These are phyloP conservation scores for Agraylea sexmaculata DNA, from an alignment of 1,140 invertebrate genomes.

Conservation along the genomic window DNA sequence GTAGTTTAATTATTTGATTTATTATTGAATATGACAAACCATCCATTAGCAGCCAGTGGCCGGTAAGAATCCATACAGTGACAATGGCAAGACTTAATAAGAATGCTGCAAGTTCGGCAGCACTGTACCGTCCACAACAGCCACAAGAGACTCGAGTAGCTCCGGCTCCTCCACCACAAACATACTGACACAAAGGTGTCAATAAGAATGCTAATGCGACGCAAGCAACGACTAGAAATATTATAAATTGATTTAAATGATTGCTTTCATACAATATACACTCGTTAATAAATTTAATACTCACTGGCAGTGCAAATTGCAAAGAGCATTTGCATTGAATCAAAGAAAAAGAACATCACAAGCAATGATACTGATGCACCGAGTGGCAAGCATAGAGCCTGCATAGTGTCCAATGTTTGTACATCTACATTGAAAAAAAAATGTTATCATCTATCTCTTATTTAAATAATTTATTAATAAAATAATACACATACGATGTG, in stretches of 20 bases:
- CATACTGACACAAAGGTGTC: conserved; percentile 94
- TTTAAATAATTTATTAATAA: conserved; percentile 2
- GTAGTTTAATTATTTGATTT: background rate
- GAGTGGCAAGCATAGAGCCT: conserved; percentile 90
- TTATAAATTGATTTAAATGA: background rate
- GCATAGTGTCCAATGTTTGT: conserved; percentile 91
- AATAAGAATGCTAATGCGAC: conserved; percentile 91
- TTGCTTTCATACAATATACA: background rate
- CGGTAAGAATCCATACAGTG: conserved; percentile 92
- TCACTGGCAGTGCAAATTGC: conserved; percentile 95
- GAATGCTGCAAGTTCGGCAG: conserved; percentile 88
- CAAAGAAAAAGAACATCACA: conserved; percentile 98
- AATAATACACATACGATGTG: too few relatives aligned
- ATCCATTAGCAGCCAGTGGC: conserved; percentile 97
- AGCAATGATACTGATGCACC: conserved; percentile 91
- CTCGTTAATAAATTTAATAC: conserved; percentile 23
- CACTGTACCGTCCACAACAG: conserved; percentile 82
- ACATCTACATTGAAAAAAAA: conserved; percentile 48
- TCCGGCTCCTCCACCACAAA: conserved; percentile 68
- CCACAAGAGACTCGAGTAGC: conserved; percentile 85
- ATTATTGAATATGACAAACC: conserved; percentile 38
- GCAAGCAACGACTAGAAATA: conserved; percentile 80
- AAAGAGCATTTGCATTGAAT: conserved; percentile 96
- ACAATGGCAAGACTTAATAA: conserved; percentile 86
- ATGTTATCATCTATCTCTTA: background rate